Conservation (phyloP, 2,113 vertebrate species). For the Tretioscincus oriximinensis region DNA sequence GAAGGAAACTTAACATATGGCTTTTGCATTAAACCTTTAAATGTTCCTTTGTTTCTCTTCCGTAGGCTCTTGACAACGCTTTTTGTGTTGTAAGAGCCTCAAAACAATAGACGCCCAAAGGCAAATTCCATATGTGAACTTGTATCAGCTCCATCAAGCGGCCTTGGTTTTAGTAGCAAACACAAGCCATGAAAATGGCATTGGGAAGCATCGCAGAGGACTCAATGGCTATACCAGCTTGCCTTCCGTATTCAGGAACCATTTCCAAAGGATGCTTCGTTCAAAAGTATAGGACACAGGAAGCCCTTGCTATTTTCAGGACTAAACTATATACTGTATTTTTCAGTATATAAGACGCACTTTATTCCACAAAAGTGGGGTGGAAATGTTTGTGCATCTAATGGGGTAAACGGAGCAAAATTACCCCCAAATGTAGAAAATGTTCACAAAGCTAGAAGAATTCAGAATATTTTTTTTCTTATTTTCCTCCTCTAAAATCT, state of each 20-base stretch:
- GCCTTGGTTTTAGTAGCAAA: conserved; percentile 27
- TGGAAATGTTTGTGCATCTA: too few species aligned
- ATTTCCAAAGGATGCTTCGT: conserved; percentile 44
- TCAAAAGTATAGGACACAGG: too few species aligned
- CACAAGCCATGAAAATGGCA: conserved; percentile 44
- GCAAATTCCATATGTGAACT: conserved; percentile 50
- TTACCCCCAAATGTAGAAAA: too few species aligned
- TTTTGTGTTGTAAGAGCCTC: conserved; percentile 38
- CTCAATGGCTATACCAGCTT: conserved; percentile 31
- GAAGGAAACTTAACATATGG: conserved; percentile 63
- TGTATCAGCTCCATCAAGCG: conserved; percentile 51
- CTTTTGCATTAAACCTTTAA: conserved; percentile 56
- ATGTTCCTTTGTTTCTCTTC: conserved; percentile 25
- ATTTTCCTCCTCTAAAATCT: too few species aligned
- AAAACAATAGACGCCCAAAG: conserved; percentile 12
- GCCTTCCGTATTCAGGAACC: conserved; percentile 33
- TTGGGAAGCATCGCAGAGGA: conserved; percentile 21
- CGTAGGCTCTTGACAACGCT: conserved; percentile 30
- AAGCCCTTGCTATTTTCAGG: background rate
- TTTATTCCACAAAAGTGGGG: too few species aligned
- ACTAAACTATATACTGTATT: background rate
- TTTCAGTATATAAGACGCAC: too few species aligned
- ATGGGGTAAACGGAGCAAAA: too few species aligned
- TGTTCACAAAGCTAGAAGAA: too few species aligned
- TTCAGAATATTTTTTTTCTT: too few species aligned